Conservation (phyloP, 2,113 vertebrate genomes). For the Macquaria ambigua region DNA sequence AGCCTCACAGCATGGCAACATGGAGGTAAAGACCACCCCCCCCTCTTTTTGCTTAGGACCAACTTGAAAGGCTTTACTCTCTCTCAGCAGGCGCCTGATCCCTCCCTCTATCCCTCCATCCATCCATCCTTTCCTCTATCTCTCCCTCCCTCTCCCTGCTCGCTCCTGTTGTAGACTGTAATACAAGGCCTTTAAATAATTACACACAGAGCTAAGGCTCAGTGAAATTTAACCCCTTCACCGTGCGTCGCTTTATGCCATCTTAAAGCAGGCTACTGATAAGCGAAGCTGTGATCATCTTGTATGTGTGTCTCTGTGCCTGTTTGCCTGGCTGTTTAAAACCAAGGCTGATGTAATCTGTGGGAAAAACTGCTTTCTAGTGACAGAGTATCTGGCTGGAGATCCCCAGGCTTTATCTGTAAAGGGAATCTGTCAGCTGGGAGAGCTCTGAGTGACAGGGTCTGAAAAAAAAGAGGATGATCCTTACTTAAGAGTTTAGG, state of each 20-base stretch:
- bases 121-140: constrained; percentile 17
- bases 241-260: constrained; percentile 37
- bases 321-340: constrained; percentile 53
- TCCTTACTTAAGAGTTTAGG: constrained; percentile 61
- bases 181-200: constrained; percentile 78
- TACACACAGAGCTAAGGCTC: constrained; percentile 62
- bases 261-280: constrained; percentile 22
- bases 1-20: constrained; percentile 65
- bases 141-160: constrained; percentile 12
- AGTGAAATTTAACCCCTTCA: constrained; percentile 65
- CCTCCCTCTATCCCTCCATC: constrained; percentile 38
- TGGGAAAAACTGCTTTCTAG: constrained; percentile 69
- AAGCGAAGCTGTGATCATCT: constrained; percentile 45
- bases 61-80: constrained; percentile 67
- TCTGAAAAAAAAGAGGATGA: constrained; percentile 61
- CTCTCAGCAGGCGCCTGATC: constrained; percentile 57
- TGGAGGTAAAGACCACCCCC: constrained; percentile 53
- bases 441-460: constrained; percentile 61
- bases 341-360: constrained; percentile 72
- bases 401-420: constrained; percentile 70
- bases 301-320: constrained; percentile 34
- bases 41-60: constrained; percentile 34
- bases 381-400: constrained; percentile 64
- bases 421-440: constrained; percentile 71
- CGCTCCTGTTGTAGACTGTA: constrained; percentile 49